A percentile compares a stretch with the other conserved stretches of the same genome.
Conservation (phyloP, 2,113 vertebrate genomes). For the Nothobranchius kuhntae region DNA sequence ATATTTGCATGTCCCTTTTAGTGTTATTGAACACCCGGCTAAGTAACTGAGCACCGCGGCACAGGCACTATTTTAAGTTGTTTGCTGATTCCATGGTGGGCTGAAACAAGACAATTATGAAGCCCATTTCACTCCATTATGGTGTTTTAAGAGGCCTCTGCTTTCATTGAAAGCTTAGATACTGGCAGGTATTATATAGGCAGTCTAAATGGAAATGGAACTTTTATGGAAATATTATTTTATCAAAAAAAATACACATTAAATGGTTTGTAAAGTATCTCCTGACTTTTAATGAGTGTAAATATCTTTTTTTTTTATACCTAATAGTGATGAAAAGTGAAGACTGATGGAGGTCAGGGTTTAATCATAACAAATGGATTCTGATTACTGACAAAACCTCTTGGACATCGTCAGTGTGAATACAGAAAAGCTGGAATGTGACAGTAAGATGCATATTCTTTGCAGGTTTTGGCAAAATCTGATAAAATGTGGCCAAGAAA, state of each 20-base stretch:
- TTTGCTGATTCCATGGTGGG: conserved; percentile 69
- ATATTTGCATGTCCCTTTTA: conserved; percentile 81
- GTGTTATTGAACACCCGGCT: conserved; percentile 77
- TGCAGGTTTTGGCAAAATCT: conserved; percentile 61
- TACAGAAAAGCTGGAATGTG: conserved; percentile 61
- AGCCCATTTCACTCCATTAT: conserved; percentile 73
- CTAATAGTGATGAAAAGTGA: background rate
- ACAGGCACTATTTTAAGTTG: conserved; percentile 73
- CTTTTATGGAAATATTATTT: conserved; percentile 11
- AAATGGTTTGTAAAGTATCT: conserved; percentile 1
- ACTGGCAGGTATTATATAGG: conserved; percentile 12
- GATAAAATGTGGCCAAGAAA: conserved; percentile 57
- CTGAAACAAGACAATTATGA: conserved; percentile 71
- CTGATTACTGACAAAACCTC: conserved; percentile 55
- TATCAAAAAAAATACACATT: background rate
- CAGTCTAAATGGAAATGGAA: conserved; percentile 11
- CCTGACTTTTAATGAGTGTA: background rate
- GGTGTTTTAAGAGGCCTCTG: conserved; percentile 50
- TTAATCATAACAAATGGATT: conserved; percentile 48
- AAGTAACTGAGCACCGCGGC: conserved; percentile 68
- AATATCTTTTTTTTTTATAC: conserved; percentile 16
- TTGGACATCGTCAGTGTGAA: conserved; percentile 67
- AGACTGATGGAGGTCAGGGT: conserved; percentile 1
- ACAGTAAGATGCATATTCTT: conserved; percentile 64
- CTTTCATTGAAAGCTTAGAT: conserved; percentile 58